These are phyloP conservation scores for Chitala chitala DNA, from an alignment of 2,113 vertebrate species.

Conservation along the genomic window DNA sequence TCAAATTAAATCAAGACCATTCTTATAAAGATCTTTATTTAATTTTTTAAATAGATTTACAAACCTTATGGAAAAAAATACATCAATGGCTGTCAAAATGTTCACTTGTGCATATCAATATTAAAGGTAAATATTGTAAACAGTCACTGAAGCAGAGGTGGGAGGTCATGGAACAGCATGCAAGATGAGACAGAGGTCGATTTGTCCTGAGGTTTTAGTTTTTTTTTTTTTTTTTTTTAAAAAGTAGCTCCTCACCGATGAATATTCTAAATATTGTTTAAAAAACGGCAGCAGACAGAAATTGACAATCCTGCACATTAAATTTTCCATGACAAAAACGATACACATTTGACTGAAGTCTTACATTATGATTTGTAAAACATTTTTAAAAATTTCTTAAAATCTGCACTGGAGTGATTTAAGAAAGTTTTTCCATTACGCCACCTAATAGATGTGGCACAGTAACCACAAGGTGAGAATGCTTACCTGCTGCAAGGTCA, in stretches of 20 bases:
- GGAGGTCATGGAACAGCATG: slow-evolving; percentile 18
- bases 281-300: background rate
- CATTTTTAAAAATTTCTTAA: too few species aligned
- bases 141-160: slow-evolving; percentile 53
- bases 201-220: slow-evolving; percentile 23
- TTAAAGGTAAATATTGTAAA: slow-evolving; percentile 59
- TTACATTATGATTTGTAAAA: too few species aligned
- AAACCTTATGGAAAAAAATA: slow-evolving; percentile 58
- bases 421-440: too few species aligned
- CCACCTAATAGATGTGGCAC: too few species aligned
- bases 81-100: slow-evolving; percentile 57
- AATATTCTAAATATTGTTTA: background rate
- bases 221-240: too few species aligned
- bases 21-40: slow-evolving; percentile 71
- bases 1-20: background rate
- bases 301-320: slow-evolving; percentile 8
- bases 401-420: too few species aligned
- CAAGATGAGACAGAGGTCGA: background rate
- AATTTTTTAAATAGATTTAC: slow-evolving; percentile 72
- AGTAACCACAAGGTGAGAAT: too few species aligned
- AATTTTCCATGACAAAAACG: too few species aligned
- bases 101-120: slow-evolving; percentile 58
- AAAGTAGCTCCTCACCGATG: slow-evolving; percentile 7
- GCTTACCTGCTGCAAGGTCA: too few species aligned
- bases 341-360: too few species aligned